These are phyloP conservation scores for Catonia carolina DNA, from an alignment of 2,888 invertebrate genomes.

Conservation along the genomic window DNA sequence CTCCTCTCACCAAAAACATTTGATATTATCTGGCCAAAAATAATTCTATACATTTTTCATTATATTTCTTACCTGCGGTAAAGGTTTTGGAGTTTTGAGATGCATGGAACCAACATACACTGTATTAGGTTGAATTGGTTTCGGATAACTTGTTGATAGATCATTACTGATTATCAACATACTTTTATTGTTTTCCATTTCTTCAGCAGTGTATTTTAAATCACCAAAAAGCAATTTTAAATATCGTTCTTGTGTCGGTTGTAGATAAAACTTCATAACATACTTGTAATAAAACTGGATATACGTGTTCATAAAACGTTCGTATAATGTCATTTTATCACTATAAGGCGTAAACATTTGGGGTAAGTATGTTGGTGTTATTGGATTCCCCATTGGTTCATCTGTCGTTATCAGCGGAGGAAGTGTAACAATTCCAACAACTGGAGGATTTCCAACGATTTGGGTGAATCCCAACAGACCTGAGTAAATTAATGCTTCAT, in stretches of 20 bases:
- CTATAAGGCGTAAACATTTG: not conserved
- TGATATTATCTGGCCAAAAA: too few relatives aligned
- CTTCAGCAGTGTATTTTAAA: constrained; percentile 1
- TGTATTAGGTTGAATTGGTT: constrained; percentile 40
- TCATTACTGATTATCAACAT: constrained; percentile 38
- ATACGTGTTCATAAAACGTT: constrained; percentile 16
- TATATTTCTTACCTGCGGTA: constrained; percentile 33
- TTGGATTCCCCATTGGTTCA: constrained; percentile 10
- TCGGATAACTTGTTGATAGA: constrained; percentile 38
- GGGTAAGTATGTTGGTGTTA: constrained; percentile 14
- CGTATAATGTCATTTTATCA: constrained; percentile 16
- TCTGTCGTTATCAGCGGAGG: not conserved
- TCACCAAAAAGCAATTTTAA: constrained; percentile 20
- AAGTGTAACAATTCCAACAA: not conserved
- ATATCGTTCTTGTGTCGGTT: constrained; percentile 14
- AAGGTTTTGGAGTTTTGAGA: constrained; percentile 33
- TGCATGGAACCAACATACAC: constrained; percentile 42
- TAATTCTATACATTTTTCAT: not conserved
- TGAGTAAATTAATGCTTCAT: not conserved
- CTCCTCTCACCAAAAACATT: too few relatives aligned
- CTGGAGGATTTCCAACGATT: not conserved
- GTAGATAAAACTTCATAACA: not conserved
- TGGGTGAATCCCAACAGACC: not conserved
- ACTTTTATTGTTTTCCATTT: constrained; percentile 32
- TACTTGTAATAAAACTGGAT: not conserved